Conservation (phyloP, 2,888 invertebrate species). For the Syrista parreyssii region DNA sequence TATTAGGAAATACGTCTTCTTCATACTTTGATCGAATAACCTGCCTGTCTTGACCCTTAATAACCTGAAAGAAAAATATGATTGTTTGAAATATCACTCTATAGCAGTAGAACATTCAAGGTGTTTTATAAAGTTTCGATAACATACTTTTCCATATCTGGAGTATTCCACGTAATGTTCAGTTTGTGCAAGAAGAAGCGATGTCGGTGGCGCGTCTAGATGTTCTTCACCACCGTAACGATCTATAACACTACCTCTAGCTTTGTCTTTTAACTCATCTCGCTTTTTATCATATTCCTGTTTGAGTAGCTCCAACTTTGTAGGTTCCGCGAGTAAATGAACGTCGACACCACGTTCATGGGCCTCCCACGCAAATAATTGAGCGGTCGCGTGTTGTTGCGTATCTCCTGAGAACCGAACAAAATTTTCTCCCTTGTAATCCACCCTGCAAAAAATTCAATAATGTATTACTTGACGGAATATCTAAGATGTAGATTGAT, state of each 20-base stretch:
- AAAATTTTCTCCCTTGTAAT: constrained; percentile 97
- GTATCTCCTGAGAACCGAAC: constrained; percentile 96
- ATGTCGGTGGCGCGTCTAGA: constrained; percentile 85
- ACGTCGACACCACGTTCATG: constrained; percentile 93
- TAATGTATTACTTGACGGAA: constrained; percentile 5
- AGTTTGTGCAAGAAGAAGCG: constrained; percentile 92
- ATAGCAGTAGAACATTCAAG: background rate
- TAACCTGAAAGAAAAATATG: constrained; percentile 52
- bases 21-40: constrained; percentile 89
- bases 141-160: constrained; percentile 82
- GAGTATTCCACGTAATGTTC: constrained; percentile 97
- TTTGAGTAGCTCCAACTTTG: constrained; percentile 92
- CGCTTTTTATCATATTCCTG: constrained; percentile 91
- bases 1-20: constrained; percentile 92
- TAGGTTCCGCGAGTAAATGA: constrained; percentile 96
- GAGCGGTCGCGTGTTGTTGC: constrained; percentile 87
- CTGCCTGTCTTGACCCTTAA: constrained; percentile 89
- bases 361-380: constrained; percentile 98
- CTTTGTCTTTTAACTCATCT: constrained; percentile 88
- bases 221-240: constrained; percentile 97
- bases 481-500: constrained; percentile 5
- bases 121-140: background rate
- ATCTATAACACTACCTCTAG: constrained; percentile 86
- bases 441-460: constrained; percentile 66
- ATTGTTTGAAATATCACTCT: background rate